Conservation (phyloP, 1,140 invertebrate genomes). For the Thaumatotibia leucotreta region DNA sequence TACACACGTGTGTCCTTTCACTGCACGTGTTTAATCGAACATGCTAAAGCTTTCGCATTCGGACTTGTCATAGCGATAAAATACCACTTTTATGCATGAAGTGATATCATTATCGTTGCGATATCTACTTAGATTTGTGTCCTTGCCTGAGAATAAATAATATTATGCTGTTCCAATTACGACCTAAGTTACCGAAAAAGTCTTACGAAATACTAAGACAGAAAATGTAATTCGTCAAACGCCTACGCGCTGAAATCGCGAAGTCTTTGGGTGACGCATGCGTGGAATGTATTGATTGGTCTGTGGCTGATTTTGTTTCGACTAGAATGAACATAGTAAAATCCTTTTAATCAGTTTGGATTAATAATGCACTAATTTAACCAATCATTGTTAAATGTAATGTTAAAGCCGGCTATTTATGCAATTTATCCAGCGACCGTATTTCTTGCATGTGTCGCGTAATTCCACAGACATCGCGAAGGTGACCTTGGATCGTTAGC, state of each 20-base stretch:
- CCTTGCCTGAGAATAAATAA: conserved; percentile 21
- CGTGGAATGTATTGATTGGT: conserved; percentile 66
- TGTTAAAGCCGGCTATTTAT: neutral
- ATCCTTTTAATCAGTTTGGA: neutral
- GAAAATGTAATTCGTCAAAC: conserved; percentile 20
- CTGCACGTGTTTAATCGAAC: neutral
- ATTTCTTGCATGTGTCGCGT: neutral
- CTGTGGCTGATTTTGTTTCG: conserved; percentile 43
- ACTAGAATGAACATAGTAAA: conserved; percentile 13
- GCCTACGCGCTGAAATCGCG: conserved; percentile 29
- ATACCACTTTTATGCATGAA: neutral
- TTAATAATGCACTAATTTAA: neutral
- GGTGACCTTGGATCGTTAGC: conserved; percentile 14
- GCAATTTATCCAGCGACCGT: neutral
- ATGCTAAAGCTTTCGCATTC: neutral
- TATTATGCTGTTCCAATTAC: neutral
- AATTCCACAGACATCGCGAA: neutral
- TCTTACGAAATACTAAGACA: neutral
- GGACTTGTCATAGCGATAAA: neutral
- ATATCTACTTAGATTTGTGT: neutral
- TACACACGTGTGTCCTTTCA: neutral
- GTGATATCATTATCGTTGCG: neutral
- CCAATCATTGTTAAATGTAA: neutral
- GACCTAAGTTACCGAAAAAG: neutral
- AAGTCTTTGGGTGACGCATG: conserved; percentile 60